Base-by-base conservation (phyloP, 2,113 vertebrate genomes). In the Oryzias curvinotus region DNA sequence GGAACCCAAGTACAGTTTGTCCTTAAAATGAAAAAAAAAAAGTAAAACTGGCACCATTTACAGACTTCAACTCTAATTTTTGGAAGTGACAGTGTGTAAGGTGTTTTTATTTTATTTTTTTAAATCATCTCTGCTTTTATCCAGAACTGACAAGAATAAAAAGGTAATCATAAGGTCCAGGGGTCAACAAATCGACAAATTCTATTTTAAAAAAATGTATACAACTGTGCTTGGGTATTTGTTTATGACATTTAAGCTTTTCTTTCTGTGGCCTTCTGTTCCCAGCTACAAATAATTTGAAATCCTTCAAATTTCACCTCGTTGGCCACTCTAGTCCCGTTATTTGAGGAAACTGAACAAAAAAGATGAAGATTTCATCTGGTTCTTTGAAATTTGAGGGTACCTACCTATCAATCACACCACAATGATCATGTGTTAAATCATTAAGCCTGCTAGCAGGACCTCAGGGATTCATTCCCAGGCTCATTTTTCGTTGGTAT, bases 81-180 rank as follows among this genome's bases (percentile, higher is more conserved):
- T 36, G 36, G 30, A 7, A 36, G 30, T 36, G 30, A 36, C 7
- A 36, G 7, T 36, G 12, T 36, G 36, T 36, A 8, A 36, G 28
- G 28, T 30, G 28, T 23, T 23, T 23, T 23, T n/a, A n/a, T n/a
- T 23, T 23, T 23, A 2, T 23, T 23, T 23, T 23, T 0, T 2
- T 3, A 23, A 3, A 77, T 78, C 65, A 66, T 65, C 68, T 73
- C 55, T 3, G 65, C 42, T 62, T 62, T 81, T 75, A 83, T 80
- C 70, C 70, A 73, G 52, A n/a, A 14, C 74, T 81, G 76, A 86
- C 66, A 68, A 76, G 79, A 84, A 87, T 83, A 83, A 75, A 78
- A 68, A 23, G 69, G 82, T 61, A 71, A 87, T 87, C 77, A 77
- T 56, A 61, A 44, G 66, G 57, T 61, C 45, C 48, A 18, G 41